Conservation (phyloP, 2,888 invertebrate genomes). For the Pseudanteris insignis region DNA sequence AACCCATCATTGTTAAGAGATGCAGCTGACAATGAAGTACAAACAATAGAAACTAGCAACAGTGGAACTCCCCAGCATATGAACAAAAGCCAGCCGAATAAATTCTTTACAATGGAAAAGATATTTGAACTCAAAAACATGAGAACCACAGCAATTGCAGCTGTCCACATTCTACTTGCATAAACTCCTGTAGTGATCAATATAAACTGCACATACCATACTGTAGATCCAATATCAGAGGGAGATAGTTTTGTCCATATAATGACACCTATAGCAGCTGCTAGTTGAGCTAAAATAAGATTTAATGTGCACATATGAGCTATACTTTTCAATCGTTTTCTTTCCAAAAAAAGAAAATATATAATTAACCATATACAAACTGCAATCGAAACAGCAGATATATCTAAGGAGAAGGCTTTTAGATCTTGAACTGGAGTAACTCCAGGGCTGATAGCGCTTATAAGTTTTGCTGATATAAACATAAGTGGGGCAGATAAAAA, state of each 20-base stretch:
- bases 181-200: slow-evolving; percentile 81
- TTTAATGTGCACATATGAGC: slow-evolving; percentile 86
- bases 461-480: slow-evolving; percentile 94
- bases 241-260: slow-evolving; percentile 60
- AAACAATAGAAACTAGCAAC: slow-evolving; percentile 73
- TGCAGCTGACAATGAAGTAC: slow-evolving; percentile 69
- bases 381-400: slow-evolving; percentile 81
- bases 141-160: slow-evolving; percentile 81
- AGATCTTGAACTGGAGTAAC: slow-evolving; percentile 76
- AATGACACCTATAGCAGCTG: slow-evolving; percentile 57
- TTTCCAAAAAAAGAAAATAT: slow-evolving; percentile 72
- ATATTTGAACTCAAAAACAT: slow-evolving; percentile 85
- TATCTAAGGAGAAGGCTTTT: slow-evolving; percentile 82
- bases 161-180: slow-evolving; percentile 86
- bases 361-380: slow-evolving; percentile 82
- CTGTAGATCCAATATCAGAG: slow-evolving; percentile 45
- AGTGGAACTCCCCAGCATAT: slow-evolving; percentile 74
- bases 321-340: slow-evolving; percentile 79
- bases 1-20: slow-evolving; percentile 70
- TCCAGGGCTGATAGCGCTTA: slow-evolving; percentile 65
- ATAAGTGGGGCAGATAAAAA: slow-evolving; percentile 94
- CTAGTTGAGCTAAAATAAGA: slow-evolving; percentile 75
- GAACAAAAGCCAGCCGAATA: slow-evolving; percentile 76
- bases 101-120: slow-evolving; percentile 80
- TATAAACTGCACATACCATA: slow-evolving; percentile 75